Conservation (phyloP, 1,140 invertebrate genomes). For the Matsumurasca onukii region DNA sequence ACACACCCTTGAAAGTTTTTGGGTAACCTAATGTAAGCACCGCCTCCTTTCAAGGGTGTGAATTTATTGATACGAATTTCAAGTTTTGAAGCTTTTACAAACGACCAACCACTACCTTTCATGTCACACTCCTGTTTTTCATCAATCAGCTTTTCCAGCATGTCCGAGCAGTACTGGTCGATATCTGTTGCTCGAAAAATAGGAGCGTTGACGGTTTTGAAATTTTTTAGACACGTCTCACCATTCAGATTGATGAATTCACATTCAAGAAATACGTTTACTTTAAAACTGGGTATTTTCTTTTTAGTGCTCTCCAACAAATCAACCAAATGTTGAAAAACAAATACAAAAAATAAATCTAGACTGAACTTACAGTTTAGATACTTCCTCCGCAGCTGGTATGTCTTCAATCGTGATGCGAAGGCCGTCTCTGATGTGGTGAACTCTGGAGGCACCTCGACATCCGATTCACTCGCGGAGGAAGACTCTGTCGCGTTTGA, state of each 20-base stretch:
- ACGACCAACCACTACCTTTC: neutral
- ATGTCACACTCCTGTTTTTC: neutral
- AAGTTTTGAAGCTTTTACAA: neutral
- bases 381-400: neutral
- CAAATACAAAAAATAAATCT: neutral
- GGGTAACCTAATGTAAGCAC: neutral
- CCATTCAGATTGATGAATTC: neutral
- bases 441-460: no score
- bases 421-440: neutral
- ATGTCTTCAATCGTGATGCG: neutral
- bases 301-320: neutral
- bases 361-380: neutral
- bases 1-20: neutral
- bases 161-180: neutral
- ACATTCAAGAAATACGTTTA: conserved; percentile 6
- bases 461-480: no score
- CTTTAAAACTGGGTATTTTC: neutral
- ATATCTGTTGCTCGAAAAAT: neutral
- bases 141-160: neutral
- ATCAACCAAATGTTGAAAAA: neutral
- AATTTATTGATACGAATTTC: conserved; percentile 1
- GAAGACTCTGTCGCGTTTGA: no score
- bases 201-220: neutral
- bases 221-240: neutral
- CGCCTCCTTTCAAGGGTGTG: neutral